These are phyloP conservation scores for Myoxocephalus aenaeus DNA, from an alignment of 2,797 vertebrate species.

Conservation along the genomic window DNA sequence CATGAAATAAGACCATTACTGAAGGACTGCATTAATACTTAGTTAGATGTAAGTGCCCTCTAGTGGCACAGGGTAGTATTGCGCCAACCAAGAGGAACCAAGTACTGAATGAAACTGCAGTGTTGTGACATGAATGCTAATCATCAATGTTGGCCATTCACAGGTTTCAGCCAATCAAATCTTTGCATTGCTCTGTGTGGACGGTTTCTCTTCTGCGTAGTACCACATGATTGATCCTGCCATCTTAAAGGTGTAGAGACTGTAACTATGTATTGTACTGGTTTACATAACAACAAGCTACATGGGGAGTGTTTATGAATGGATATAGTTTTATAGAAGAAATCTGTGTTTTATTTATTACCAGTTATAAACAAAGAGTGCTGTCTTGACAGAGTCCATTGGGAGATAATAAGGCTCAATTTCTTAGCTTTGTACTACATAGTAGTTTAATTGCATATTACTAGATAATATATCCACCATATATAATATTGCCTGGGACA, in stretches of 20 bases:
- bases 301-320: conserved; percentile 54
- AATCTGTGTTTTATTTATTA: conserved; percentile 42
- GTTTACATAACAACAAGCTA: conserved; percentile 30
- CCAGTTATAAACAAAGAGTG: conserved; percentile 33
- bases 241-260: conserved; percentile 59
- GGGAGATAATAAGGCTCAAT: conserved; percentile 40
- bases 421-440: conserved; percentile 61
- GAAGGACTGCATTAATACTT: conserved; percentile 13
- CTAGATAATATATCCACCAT: conserved; percentile 57
- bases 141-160: conserved; percentile 69
- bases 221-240: conserved; percentile 44
- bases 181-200: conserved; percentile 45
- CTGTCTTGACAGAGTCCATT: conserved; percentile 18
- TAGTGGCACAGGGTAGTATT: conserved; percentile 50
- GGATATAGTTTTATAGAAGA: conserved; percentile 55
- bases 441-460: conserved; percentile 56
- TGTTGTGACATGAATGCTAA: conserved; percentile 78
- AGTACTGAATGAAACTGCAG: conserved; percentile 75
- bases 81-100: conserved; percentile 16
- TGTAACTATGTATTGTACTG: conserved; percentile 27
- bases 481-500: conserved; percentile 61
- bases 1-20: conserved; percentile 35
- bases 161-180: conserved; percentile 72
- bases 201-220: conserved; percentile 42
- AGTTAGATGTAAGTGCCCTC: conserved; percentile 54